Base-by-base conservation (phyloP, 1,140 invertebrate genomes). In the Drosophila auraria region DNA sequence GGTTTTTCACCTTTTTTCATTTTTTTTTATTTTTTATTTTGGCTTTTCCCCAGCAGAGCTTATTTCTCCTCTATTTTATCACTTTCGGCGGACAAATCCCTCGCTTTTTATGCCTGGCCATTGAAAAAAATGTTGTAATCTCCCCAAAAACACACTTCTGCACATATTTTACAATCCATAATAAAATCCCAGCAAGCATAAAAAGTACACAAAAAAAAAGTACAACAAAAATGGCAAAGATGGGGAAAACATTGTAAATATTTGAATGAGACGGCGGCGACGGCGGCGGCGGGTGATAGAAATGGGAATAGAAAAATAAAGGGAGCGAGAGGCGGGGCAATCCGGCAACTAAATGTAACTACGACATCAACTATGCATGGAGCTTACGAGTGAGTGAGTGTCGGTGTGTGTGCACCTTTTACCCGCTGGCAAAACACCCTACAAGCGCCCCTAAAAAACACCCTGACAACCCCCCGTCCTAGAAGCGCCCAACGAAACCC, bases 171-270 rank as follows among this genome's bases (percentile, higher is more conserved):
- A 71, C 68, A 71, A 71, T 71, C 68, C 68, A 71, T 68, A 71
- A 71, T 71, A 71, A 71, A 71, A 57, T 56, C 50, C 58, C 40
- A 47, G 50, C 51, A 30, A 61, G 38, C 57, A 60, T 56, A 58
- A 66, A 66, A 30, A 36, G n/a, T 4, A 40, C 2, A 17, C 3
- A 54, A 54, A 66, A 20, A 53, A 14, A 15, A 33, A 20, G 0
- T 6, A 27, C 12, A 36, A 11, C 3, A 33, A 33, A 11, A 36
- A 54, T 20, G 17, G 30, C 25, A 44, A 42, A 49, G 47, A 53
- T 66, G 66, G 47, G 68, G 8, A 68, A 78, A 71, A 79, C 74
- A 78, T 77, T 69, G 76, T 78, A 78, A 78, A 78, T 78, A 78
- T 77, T 78, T 78, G 76, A 78, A 78, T 69, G 58, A 53, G 73